These are phyloP conservation scores for Litoditis marina DNA, from an alignment of 2,888 invertebrate genomes.

Conservation along the genomic window DNA sequence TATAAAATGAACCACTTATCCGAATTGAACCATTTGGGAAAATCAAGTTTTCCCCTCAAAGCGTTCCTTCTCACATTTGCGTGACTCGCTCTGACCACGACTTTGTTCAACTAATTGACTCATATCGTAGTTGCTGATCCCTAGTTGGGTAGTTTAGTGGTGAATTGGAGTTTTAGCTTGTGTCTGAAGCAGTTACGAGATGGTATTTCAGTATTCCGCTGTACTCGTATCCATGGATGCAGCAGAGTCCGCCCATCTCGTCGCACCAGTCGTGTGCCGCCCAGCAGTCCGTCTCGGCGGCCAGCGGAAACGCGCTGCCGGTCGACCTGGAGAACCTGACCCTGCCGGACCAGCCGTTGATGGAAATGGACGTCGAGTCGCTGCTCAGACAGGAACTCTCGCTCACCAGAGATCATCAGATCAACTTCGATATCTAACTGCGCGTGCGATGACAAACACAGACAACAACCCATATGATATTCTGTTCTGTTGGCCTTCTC, in stretches of 20 bases:
- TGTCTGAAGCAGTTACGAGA: no score
- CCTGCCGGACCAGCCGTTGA: constrained; percentile 48
- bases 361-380: constrained; percentile 54
- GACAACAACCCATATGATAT: no score
- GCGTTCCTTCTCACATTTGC: background rate
- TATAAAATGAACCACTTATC: no score
- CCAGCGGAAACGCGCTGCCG: constrained; percentile 41
- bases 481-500: no score
- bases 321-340: constrained; percentile 56
- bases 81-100: no score
- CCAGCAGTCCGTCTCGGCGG: constrained; percentile 23
- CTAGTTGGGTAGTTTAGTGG: no score
- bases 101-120: no score
- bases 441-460: no score
- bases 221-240: background rate
- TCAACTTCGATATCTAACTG: constrained; percentile 45
- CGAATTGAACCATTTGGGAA: no score
- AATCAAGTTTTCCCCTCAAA: no score
- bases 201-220: constrained; percentile 1
- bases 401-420: constrained; percentile 41
- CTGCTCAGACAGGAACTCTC: constrained; percentile 52
- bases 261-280: constrained; percentile 37
- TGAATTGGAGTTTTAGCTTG: no score
- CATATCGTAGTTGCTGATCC: no score
- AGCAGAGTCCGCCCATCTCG: constrained; percentile 15